Evolutionary conservation across 2,888 invertebrate genomes (phyloP), one percentile per base, ranked within the genome.

Genomic region (Leptopilina drosophilae): DNA sequence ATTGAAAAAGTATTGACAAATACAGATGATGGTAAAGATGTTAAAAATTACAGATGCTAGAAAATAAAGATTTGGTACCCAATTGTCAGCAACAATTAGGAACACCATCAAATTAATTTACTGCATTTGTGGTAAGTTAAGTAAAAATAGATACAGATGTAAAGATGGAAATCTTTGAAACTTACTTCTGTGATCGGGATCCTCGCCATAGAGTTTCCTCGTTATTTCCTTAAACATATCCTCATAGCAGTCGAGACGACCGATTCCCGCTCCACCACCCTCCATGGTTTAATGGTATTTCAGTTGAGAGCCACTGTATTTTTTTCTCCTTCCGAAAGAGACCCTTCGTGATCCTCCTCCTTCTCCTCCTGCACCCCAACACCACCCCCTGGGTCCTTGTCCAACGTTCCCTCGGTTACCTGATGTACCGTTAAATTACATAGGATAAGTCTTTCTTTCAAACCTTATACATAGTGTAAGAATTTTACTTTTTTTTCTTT

Each of bases 161-260:
- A 20, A 20, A 20, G 20, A 20, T 20, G 0, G 20, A 20, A 20
- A 1, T 0, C 20, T 1, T 42, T 0, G 42, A 49, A 46, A 87
- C 91, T 86, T 88, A 90, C 89, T 92, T 90, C 87, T 90, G 78
- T 91, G 93, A 91, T 84, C 91, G 77, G 89, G 92, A 91, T 97
- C 97, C 92, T 97, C 97, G 84, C 97, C 97, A 93, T 97, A 97
- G 86, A 97, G 93, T 93, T 97, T 97, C 92, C 97, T 95, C 83
- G 97, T 97, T 90, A 97, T 97, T 94, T 97, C 97, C 92, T 97
- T 97, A 92, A 96, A 96, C 95, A 96, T 96, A 91, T 96, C 96
- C 93, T 96, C 96, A 93, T 96, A 95, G 91, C 93, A 94, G 93
- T 94, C 94, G 91, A 93, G 93, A 92, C 93, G 93, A 92, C 90